Evolutionary conservation across 2,113 vertebrate species (phyloP).

Genomic region (Lycaon pictus): DNA sequence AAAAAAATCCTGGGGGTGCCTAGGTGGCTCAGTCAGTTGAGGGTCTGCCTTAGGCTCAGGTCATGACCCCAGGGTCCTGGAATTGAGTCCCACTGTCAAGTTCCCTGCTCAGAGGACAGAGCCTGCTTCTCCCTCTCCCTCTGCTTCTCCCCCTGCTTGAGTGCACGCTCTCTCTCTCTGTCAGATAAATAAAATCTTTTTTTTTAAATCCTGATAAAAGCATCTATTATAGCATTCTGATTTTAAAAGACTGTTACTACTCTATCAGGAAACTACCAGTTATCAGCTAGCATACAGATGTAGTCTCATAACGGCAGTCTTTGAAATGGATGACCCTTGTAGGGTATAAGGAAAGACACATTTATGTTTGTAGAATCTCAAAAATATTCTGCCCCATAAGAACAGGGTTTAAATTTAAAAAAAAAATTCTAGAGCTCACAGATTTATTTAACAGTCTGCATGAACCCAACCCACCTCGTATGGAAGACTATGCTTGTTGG

Average conservation of each 20-base stretch:
- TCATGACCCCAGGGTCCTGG: no score
- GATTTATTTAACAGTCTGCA: background rate
- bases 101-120: no score
- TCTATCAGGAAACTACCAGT: background rate
- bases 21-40: no score
- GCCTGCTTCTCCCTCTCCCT: no score
- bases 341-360: background rate
- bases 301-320: background rate
- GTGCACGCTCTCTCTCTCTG: no score
- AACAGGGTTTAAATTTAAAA: background rate
- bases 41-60: no score
- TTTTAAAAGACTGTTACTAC: slow-evolving; percentile 33
- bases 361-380: slow-evolving; percentile 25
- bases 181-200: no score
- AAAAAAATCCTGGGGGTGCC: no score
- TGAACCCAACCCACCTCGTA: background rate
- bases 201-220: background rate
- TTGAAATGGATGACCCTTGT: background rate
- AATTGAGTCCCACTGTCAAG: no score
- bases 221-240: background rate
- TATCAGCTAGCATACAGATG: background rate
- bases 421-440: background rate
- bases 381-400: background rate
- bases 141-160: no score
- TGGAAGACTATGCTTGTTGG: background rate